Conservation (phyloP, 2,888 invertebrate species). For the Nephrotoma appendiculata region DNA sequence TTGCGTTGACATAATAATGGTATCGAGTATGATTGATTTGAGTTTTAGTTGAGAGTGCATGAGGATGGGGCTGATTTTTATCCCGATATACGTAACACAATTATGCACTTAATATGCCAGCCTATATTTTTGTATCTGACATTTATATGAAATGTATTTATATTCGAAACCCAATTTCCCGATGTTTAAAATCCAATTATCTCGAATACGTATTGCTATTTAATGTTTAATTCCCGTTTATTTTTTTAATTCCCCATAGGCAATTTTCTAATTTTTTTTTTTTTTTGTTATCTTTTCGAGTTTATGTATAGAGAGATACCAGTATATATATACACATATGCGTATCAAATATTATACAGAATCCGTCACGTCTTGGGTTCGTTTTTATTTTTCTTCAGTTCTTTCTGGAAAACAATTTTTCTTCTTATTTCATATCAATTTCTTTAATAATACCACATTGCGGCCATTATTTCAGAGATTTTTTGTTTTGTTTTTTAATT, state of each 20-base stretch:
- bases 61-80: background rate
- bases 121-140: background rate
- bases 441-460: slow-evolving; percentile 1
- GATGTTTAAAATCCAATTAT: background rate
- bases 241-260: background rate
- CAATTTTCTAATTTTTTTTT: background rate
- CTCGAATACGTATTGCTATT: background rate
- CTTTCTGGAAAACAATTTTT: background rate
- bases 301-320: background rate
- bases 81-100: background rate
- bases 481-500: background rate
- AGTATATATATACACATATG: background rate
- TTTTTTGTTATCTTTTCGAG: background rate
- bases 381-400: background rate
- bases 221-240: background rate
- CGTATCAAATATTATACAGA: background rate
- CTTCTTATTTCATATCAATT: background rate
- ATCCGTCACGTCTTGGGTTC: background rate
- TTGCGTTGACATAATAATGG: background rate
- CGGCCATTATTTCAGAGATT: background rate
- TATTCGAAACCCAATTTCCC: background rate
- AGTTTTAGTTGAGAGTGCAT: background rate
- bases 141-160: background rate
- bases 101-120: background rate
- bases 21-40: background rate